Conservation (phyloP, 2,113 vertebrate species). For the Cheirogaleus medius region DNA sequence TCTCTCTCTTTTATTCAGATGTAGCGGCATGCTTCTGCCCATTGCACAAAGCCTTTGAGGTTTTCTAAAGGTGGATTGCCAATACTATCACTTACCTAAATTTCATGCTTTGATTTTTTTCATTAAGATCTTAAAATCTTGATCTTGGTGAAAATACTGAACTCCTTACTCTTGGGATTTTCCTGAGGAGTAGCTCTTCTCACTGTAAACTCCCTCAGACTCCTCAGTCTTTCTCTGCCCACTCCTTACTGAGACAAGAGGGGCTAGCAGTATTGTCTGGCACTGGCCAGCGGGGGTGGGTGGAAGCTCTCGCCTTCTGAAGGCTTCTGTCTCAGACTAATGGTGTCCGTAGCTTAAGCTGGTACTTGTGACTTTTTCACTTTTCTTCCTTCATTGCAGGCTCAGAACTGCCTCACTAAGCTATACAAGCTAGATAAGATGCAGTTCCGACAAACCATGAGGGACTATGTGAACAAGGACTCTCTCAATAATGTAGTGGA, state of each 20-base stretch:
- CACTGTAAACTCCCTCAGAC: background rate
- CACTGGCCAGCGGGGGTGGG: background rate
- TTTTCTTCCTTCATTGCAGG: conserved; percentile 86
- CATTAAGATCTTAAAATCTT: conserved; percentile 44
- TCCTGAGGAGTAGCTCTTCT: background rate
- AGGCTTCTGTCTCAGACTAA: background rate
- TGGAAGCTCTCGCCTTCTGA: background rate
- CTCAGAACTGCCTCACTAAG: conserved; percentile 96
- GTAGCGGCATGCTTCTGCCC: background rate
- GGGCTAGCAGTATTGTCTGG: background rate
- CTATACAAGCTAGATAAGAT: conserved; percentile 98
- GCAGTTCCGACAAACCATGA: conserved; percentile 98
- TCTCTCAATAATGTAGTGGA: conserved; percentile 99
- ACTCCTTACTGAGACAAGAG: background rate
- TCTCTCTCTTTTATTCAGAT: background rate
- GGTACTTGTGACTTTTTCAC: conserved; percentile 74
- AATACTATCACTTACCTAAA: background rate
- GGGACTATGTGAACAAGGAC: conserved; percentile 98
- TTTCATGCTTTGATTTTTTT: background rate
- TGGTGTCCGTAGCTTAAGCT: background rate
- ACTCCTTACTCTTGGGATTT: background rate
- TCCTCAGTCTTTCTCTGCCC: background rate
- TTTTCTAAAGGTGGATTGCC: background rate
- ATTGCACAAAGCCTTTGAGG: background rate
- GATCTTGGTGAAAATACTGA: conserved; percentile 56